Conservation (phyloP, 2,888 invertebrate genomes). For the Charanyca ferruginea region DNA sequence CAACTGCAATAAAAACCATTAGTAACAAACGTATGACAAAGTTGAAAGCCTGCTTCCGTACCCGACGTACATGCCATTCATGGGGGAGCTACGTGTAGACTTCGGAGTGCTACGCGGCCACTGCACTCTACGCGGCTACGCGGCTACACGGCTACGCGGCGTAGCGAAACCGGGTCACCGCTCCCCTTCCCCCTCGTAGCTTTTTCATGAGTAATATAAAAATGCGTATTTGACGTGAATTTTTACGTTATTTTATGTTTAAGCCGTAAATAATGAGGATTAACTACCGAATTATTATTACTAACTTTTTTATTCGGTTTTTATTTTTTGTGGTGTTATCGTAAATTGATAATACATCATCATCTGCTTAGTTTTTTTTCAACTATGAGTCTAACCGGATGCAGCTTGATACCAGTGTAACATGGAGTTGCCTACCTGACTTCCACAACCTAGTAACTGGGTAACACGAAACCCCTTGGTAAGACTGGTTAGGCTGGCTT, state of each 20-base stretch:
- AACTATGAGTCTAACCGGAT: too few relatives aligned
- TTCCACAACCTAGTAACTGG: too few relatives aligned
- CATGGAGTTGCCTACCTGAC: too few relatives aligned
- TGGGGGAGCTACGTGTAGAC: slow-evolving; percentile 68
- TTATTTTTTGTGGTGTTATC: slow-evolving; percentile 16
- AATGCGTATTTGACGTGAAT: slow-evolving; percentile 60
- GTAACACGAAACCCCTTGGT: too few relatives aligned
- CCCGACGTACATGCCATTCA: slow-evolving; percentile 65
- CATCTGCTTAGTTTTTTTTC: too few relatives aligned
- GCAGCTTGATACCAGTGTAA: too few relatives aligned
- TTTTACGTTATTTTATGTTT: slow-evolving; percentile 52
- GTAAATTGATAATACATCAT: slow-evolving; percentile 11
- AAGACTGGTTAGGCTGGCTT: too few relatives aligned
- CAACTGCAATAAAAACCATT: slow-evolving; percentile 15
- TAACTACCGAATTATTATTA: slow-evolving; percentile 52
- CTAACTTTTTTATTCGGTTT: slow-evolving; percentile 34
- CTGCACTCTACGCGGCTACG: slow-evolving; percentile 80
- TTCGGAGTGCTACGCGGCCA: slow-evolving; percentile 80
- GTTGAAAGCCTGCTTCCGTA: slow-evolving; percentile 52
- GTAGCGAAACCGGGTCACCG: slow-evolving; percentile 83
- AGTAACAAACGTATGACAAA: slow-evolving; percentile 38
- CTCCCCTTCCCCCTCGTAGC: slow-evolving; percentile 61
- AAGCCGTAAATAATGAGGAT: slow-evolving; percentile 47
- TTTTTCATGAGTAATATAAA: slow-evolving; percentile 59
- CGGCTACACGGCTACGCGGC: slow-evolving; percentile 70